phyloP scores from a whole-genome alignment of 1,140 invertebrate species.

The Plutomurus gul region DNA sequence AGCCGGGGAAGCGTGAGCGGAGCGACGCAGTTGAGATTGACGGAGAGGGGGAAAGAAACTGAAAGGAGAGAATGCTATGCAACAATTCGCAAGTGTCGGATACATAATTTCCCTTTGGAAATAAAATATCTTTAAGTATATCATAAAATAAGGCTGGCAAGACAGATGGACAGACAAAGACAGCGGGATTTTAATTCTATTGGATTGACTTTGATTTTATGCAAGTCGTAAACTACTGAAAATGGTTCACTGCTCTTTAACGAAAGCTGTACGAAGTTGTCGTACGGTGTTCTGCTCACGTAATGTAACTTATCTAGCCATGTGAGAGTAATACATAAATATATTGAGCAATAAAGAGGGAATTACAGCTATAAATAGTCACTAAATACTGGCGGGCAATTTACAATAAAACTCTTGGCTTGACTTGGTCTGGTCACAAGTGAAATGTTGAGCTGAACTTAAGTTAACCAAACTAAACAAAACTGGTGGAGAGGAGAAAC shows the following conservation, averaged over 20 bases:
- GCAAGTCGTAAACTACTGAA: conserved; percentile 16
- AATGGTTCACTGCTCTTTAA: conserved; percentile 29
- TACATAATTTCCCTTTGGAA: conserved; percentile 21
- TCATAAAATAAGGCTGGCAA: neutral
- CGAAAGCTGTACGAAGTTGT: conserved; percentile 2
- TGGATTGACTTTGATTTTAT: conserved; percentile 30
- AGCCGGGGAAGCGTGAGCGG: too few species aligned
- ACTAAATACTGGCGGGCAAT: conserved; percentile 21
- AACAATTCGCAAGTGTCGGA: conserved; percentile 24
- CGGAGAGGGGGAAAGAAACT: neutral
- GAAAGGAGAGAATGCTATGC: neutral
- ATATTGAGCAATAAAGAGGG: conserved; percentile 13
- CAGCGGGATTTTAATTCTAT: conserved; percentile 10
- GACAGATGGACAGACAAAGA: neutral
- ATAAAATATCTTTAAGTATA: conserved; percentile 28
- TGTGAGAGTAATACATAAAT: conserved; percentile 27
- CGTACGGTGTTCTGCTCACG: neutral
- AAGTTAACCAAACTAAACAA: neutral
- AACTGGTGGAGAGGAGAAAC: neutral
- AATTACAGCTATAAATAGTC: conserved; percentile 28
- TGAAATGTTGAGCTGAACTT: neutral
- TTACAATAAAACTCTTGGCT: conserved; percentile 28
- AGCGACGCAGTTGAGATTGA: neutral
- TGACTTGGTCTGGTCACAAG: neutral
- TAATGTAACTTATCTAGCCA: conserved; percentile 8